A percentile compares a stretch with the other conserved stretches of the same genome.
Evolutionary conservation across 2,888 invertebrate species (phyloP).

Genomic region (Tolmerus cingulatus): DNA sequence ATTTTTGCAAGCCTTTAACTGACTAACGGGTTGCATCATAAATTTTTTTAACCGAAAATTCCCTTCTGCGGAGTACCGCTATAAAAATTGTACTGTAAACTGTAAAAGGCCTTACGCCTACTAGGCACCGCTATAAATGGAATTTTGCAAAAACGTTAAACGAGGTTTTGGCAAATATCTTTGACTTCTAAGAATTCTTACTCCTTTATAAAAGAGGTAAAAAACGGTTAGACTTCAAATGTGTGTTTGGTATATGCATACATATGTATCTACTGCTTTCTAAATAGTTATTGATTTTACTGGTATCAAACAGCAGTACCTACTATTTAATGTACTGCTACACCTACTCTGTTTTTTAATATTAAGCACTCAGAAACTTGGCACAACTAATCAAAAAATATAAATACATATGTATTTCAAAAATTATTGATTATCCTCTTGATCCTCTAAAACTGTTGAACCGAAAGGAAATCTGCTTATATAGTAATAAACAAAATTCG

Average conservation of each 20-base stretch:
- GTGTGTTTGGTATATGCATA: not conserved
- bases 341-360: not conserved
- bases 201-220: not conserved
- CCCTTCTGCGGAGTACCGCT: not conserved
- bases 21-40: slow-evolving; percentile 9
- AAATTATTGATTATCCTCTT: not conserved
- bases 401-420: not conserved
- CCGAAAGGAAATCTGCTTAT: not conserved
- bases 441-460: not conserved
- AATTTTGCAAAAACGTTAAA: not conserved
- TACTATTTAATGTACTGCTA: not conserved
- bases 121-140: not conserved
- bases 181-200: not conserved
- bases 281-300: not conserved
- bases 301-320: not conserved
- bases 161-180: not conserved
- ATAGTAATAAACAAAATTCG: not conserved
- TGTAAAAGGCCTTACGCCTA: not conserved
- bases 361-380: not conserved
- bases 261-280: not conserved
- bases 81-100: not conserved
- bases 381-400: no score
- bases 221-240: not conserved
- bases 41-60: not conserved
- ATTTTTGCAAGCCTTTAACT: slow-evolving; percentile 19